Conservation (phyloP, 2,113 vertebrate species). For the Xiphorhynchus elegans region DNA sequence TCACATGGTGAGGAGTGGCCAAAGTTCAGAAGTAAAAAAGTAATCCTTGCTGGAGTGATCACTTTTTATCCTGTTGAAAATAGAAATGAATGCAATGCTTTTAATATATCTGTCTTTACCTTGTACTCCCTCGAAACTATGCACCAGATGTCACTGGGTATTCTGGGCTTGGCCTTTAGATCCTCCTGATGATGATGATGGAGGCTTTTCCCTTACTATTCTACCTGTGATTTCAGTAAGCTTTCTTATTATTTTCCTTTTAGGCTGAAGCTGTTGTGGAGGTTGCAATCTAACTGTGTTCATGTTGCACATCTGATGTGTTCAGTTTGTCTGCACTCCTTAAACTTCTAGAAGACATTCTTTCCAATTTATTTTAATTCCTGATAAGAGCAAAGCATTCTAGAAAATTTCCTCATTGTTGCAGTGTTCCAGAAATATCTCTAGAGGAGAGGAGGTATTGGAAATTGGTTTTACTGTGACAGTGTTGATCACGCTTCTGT, state of each 20-base stretch:
- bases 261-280: background rate
- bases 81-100: background rate
- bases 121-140: background rate
- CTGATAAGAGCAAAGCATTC: background rate
- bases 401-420: background rate
- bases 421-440: background rate
- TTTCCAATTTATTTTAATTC: background rate
- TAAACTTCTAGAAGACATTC: background rate
- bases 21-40: background rate
- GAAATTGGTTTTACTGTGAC: background rate
- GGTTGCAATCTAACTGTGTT: background rate
- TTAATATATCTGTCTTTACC: background rate
- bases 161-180: background rate
- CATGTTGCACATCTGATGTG: background rate
- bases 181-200: background rate
- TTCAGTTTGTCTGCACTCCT: background rate
- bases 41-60: rapidly evolving
- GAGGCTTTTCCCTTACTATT: background rate
- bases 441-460: background rate
- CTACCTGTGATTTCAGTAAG: background rate
- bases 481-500: background rate
- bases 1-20: background rate
- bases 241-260: background rate
- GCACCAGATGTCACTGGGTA: background rate
- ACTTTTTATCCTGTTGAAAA: background rate